phyloP scores from a whole-genome alignment of 2,797 vertebrate genomes.

The Coilia nasus region DNA sequence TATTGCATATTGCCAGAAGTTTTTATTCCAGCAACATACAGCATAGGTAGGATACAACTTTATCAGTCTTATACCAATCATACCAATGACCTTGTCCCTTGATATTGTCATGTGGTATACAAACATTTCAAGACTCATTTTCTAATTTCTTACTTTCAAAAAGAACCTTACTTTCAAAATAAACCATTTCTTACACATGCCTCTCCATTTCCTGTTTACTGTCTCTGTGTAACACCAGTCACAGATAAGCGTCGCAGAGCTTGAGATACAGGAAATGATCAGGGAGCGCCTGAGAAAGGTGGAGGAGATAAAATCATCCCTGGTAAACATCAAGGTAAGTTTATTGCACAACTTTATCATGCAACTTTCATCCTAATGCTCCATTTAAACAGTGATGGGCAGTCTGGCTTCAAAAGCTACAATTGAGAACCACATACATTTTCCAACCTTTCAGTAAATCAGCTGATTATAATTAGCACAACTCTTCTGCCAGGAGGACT shows the following conservation, averaged over 20 bases:
- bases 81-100: background rate
- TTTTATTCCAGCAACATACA: background rate
- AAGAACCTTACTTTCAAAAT: background rate
- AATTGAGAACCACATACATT: no score
- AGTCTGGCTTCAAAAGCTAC: no score
- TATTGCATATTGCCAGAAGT: background rate
- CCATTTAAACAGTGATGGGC: no score
- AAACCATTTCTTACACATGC: background rate
- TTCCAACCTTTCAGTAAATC: no score
- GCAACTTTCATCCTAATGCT: background rate
- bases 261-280: conserved; percentile 69
- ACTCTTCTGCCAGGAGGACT: no score
- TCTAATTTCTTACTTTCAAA: background rate
- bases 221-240: conserved; percentile 53
- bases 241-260: conserved; percentile 56
- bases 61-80: background rate
- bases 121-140: background rate
- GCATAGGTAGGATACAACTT: background rate
- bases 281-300: conserved; percentile 63
- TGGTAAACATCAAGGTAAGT: conserved; percentile 63
- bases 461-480: no score
- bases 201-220: conserved; percentile 19
- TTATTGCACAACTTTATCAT: background rate
- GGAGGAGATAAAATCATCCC: conserved; percentile 64
- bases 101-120: background rate